Percentiles rank a stretch among this genome's conserved stretches.
Evolutionary conservation across 1,140 invertebrate species (phyloP).

Genomic region (Bombyx mandarina): DNA sequence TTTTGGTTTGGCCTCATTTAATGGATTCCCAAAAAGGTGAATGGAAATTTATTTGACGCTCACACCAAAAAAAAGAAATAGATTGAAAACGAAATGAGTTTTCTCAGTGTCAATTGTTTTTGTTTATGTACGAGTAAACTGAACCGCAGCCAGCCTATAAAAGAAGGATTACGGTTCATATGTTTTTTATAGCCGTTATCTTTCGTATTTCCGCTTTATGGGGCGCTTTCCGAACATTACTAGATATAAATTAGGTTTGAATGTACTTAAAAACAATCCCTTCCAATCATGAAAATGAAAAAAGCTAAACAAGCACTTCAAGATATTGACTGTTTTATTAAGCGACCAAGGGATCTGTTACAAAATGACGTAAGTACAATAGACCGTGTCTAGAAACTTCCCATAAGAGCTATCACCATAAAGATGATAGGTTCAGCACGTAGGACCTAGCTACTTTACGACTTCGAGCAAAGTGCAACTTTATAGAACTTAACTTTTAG

Average conservation of each 20-base stretch:
- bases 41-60: slow-evolving; percentile 1
- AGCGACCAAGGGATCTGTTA: background rate
- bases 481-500: too few species aligned
- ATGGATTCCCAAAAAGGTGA: background rate
- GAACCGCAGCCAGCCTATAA: slow-evolving; percentile 11
- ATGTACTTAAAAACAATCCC: slow-evolving; percentile 14
- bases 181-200: slow-evolving; percentile 24
- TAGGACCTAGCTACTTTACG: too few species aligned
- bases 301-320: too few species aligned
- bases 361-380: background rate
- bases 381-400: background rate
- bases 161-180: slow-evolving; percentile 15
- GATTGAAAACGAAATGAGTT: background rate
- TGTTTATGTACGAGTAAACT: slow-evolving; percentile 6
- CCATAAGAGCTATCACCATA: background rate
- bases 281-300: background rate
- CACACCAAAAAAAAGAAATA: too few species aligned
- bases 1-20: background rate
- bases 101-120: slow-evolving; percentile 5
- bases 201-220: slow-evolving; percentile 24
- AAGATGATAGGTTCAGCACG: background rate
- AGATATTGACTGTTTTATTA: background rate
- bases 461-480: background rate
- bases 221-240: slow-evolving; percentile 13
- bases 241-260: slow-evolving; percentile 19